A percentile compares a stretch with the other conserved stretches of the same genome.
These are phyloP conservation scores for Colletes collaris DNA, from an alignment of 2,888 invertebrate genomes.

Conservation along the genomic window DNA sequence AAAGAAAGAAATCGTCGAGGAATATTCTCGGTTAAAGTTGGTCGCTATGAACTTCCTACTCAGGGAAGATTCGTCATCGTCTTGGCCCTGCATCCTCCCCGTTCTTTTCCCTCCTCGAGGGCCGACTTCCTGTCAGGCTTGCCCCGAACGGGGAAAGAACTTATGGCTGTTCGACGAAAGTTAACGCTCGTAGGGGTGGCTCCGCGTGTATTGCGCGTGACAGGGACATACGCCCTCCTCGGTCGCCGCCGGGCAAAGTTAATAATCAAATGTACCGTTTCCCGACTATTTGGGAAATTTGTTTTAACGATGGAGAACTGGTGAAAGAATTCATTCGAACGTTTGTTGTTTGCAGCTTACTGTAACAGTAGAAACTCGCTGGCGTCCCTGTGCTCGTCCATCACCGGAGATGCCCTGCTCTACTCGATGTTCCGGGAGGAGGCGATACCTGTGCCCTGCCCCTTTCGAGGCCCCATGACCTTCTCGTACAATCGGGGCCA, in stretches of 20 bases:
- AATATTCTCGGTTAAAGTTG: conserved; percentile 65
- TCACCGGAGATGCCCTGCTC: conserved; percentile 94
- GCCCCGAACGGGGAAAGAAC: conserved; percentile 38
- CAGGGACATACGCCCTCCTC: neutral
- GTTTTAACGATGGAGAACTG: neutral
- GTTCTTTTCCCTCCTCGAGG: conserved; percentile 5
- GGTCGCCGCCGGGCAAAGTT: neutral
- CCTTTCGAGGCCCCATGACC: conserved; percentile 93
- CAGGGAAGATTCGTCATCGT: conserved; percentile 68
- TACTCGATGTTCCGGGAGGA: conserved; percentile 96
- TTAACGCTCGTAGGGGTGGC: conserved; percentile 6
- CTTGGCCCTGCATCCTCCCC: conserved; percentile 11
- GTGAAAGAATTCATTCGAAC: neutral
- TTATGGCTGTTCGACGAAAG: conserved; percentile 50
- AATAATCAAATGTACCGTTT: too few relatives aligned
- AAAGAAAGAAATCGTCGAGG: conserved; percentile 59
- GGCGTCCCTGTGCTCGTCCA: conserved; percentile 92
- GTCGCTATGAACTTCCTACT: conserved; percentile 67
- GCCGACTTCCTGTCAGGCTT: conserved; percentile 31
- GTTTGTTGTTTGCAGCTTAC: conserved; percentile 86
- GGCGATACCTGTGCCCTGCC: conserved; percentile 94
- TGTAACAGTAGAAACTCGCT: conserved; percentile 90
- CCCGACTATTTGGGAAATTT: too few relatives aligned
- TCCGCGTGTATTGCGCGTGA: neutral
- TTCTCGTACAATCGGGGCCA: conserved; percentile 97